phyloP scores from a whole-genome alignment of 2,797 vertebrate species.

The Sphaeramia orbicularis region DNA sequence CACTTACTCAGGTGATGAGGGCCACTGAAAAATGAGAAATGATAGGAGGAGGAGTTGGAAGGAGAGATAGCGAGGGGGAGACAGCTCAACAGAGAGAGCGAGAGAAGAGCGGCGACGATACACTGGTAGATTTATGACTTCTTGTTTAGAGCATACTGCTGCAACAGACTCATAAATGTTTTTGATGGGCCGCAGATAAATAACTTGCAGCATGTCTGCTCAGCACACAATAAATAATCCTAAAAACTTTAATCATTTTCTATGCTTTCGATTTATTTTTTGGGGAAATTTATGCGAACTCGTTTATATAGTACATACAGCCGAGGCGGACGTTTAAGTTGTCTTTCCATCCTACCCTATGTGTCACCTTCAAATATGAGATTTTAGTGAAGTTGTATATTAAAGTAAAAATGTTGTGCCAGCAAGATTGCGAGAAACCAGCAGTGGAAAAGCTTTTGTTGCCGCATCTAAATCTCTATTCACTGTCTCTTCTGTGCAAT shows the following conservation, averaged over 20 bases:
- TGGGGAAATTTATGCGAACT: slow-evolving; percentile 64
- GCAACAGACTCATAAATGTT: slow-evolving; percentile 84
- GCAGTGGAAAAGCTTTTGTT: slow-evolving; percentile 8
- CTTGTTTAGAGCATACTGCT: slow-evolving; percentile 71
- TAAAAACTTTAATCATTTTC: slow-evolving; percentile 72
- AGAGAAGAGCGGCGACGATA: slow-evolving; percentile 41
- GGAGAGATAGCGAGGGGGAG: slow-evolving; percentile 32
- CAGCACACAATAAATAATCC: slow-evolving; percentile 81
- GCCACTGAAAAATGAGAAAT: slow-evolving; percentile 46
- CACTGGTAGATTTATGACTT: slow-evolving; percentile 70
- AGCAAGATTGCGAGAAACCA: slow-evolving; percentile 25
- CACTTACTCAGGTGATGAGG: slow-evolving; percentile 47
- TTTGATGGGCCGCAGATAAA: slow-evolving; percentile 77
- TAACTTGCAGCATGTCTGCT: slow-evolving; percentile 71
- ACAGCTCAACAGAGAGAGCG: slow-evolving; percentile 12
- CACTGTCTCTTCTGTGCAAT: slow-evolving; percentile 26
- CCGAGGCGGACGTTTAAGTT: slow-evolving; percentile 5
- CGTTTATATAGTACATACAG: slow-evolving; percentile 34
- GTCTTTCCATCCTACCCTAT: slow-evolving; percentile 25
- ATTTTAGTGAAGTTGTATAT: slow-evolving; percentile 24
- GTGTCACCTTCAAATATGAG: slow-evolving; percentile 44
- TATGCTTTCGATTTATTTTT: slow-evolving; percentile 62
- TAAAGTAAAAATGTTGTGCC: slow-evolving; percentile 32
- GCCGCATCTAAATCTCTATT: slow-evolving; percentile 20
- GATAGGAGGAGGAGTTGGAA: slow-evolving; percentile 29